These are phyloP conservation scores for Branchinecta sandiegonensis DNA, from an alignment of 2,888 invertebrate genomes.

Conservation along the genomic window DNA sequence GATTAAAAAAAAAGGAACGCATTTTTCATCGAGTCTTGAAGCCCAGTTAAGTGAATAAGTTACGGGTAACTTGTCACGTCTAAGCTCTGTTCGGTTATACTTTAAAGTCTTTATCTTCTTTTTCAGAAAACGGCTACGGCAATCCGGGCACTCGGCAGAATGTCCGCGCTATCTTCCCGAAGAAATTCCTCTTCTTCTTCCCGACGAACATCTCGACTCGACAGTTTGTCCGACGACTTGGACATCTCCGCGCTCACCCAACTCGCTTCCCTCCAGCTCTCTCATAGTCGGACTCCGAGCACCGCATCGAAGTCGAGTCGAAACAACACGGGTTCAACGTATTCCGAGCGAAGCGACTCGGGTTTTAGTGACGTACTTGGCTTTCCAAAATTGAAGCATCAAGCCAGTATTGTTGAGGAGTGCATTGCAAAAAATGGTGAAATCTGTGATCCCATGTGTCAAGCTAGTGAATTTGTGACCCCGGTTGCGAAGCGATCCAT, in stretches of 20 bases:
- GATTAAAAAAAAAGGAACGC: no score
- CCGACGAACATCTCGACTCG: conserved; percentile 27
- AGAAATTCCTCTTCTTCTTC: conserved; percentile 35
- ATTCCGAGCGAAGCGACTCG: conserved; percentile 32
- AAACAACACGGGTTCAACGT: conserved; percentile 16
- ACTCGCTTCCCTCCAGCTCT: neutral
- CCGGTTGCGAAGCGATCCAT: no score
- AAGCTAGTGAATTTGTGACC: no score
- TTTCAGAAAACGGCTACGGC: conserved; percentile 64
- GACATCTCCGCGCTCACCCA: neutral
- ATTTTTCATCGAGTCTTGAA: no score
- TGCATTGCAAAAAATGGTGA: neutral
- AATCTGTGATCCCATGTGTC: no score
- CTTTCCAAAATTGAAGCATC: neutral
- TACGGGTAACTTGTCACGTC: no score
- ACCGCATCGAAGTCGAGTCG: neutral
- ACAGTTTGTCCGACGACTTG: conserved; percentile 21
- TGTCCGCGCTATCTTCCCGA: conserved; percentile 49
- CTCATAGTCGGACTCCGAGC: neutral
- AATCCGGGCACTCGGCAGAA: conserved; percentile 57
- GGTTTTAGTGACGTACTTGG: conserved; percentile 31
- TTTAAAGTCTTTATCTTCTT: neutral
- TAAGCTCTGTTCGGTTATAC: no score
- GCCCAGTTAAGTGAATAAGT: no score
- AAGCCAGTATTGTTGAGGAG: neutral